phyloP scores from a whole-genome alignment of 2,888 invertebrate species.

The Clunio marinus region DNA sequence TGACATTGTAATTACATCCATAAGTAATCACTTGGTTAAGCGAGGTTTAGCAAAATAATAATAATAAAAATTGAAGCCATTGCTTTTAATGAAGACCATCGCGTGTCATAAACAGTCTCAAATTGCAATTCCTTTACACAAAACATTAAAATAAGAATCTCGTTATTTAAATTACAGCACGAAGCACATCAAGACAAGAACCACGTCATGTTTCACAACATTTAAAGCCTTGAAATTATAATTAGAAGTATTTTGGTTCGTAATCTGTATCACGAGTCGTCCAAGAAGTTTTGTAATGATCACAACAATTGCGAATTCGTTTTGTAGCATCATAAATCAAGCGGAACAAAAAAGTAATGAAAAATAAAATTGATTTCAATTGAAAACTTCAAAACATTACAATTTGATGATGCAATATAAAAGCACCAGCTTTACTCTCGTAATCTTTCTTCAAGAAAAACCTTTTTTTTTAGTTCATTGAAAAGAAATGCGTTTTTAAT shows the following conservation, averaged over 20 bases:
- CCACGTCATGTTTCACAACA: background rate
- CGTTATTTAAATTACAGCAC: conserved; percentile 10
- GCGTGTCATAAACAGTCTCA: conserved; percentile 9
- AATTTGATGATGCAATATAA: background rate
- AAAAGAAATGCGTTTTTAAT: conserved; percentile 5
- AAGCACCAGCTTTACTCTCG: too few relatives aligned
- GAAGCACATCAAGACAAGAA: background rate
- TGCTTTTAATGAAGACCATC: background rate
- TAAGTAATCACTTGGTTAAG: too few relatives aligned
- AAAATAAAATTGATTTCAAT: background rate
- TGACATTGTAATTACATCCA: conserved; percentile 7
- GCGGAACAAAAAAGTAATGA: background rate
- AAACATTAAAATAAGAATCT: background rate
- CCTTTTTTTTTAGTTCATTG: too few relatives aligned
- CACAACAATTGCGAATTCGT: background rate
- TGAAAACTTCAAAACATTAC: background rate
- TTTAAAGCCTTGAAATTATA: background rate
- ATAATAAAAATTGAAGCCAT: too few relatives aligned
- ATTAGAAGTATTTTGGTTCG: background rate
- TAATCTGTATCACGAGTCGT: background rate
- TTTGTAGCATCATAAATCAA: conserved; percentile 11
- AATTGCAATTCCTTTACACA: too few relatives aligned
- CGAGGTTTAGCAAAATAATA: too few relatives aligned
- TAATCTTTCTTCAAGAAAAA: too few relatives aligned
- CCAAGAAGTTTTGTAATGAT: background rate